Percentiles rank a stretch among this genome's conserved stretches.
Evolutionary conservation across 23 tunicate genomes (phyloP).

Genomic region (Botrylloides violaceus): DNA sequence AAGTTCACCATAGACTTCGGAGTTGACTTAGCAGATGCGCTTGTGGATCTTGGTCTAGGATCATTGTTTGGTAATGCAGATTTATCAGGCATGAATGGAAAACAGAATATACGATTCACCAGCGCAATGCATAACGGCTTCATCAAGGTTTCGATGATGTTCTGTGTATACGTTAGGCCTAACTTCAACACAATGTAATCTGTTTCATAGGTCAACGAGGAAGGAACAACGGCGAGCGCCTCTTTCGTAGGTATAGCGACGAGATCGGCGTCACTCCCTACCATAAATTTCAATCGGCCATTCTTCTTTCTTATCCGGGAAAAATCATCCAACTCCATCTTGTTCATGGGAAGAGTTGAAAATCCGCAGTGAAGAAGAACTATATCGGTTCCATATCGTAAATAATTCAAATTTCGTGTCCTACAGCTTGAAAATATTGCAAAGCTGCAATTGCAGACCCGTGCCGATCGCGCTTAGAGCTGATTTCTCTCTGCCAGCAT

Average conservation of each 20-base stretch:
- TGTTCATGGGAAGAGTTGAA: conserved; percentile 50
- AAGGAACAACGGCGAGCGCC: conserved; percentile 44
- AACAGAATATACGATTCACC: conserved; percentile 6
- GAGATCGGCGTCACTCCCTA: background rate
- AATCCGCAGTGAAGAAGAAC: background rate
- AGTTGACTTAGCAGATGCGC: conserved; percentile 5
- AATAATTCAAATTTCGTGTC: no score
- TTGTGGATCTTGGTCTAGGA: conserved; percentile 1
- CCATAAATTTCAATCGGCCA: conserved; percentile 19
- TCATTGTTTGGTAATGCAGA: conserved; percentile 17
- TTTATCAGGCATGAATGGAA: conserved; percentile 37
- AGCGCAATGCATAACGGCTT: conserved; percentile 33
- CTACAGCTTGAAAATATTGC: no score
- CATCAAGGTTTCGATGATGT: conserved; percentile 10
- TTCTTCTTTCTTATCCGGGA: conserved; percentile 33
- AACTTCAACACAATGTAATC: background rate
- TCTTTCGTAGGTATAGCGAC: background rate
- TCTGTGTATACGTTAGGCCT: background rate
- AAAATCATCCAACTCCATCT: conserved; percentile 9
- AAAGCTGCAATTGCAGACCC: no score
- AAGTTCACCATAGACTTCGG: conserved; percentile 28
- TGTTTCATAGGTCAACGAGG: conserved; percentile 28
- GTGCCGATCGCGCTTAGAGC: no score
- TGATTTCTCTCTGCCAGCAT: no score
- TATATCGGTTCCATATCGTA: no score